Conservation (phyloP, 2,888 invertebrate species). For the Polietes domitor region DNA sequence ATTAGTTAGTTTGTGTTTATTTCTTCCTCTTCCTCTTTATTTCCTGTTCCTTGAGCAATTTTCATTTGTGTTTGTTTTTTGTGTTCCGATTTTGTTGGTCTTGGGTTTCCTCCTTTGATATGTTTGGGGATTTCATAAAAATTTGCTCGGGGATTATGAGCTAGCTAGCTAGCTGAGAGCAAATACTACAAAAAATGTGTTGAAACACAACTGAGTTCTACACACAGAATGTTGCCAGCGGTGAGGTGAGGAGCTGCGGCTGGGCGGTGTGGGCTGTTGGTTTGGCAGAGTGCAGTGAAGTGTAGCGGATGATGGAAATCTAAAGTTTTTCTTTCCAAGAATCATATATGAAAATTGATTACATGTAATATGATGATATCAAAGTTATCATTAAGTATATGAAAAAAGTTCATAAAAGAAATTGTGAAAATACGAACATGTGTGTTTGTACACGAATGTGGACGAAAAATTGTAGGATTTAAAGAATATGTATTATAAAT, state of each 20-base stretch:
- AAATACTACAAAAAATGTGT: constrained; percentile 42
- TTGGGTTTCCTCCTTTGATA: constrained; percentile 45
- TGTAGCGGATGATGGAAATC: neutral
- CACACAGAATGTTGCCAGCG: neutral
- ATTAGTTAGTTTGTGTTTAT: constrained; percentile 46
- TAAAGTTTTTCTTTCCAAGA: constrained; percentile 37
- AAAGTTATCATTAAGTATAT: constrained; percentile 45
- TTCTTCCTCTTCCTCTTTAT: constrained; percentile 23
- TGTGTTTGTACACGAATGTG: no score
- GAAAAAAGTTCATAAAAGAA: constrained; percentile 22
- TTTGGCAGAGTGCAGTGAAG: neutral
- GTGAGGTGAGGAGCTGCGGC: neutral
- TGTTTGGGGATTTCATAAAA: constrained; percentile 62
- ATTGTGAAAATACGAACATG: neutral
- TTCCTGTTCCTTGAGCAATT: constrained; percentile 22
- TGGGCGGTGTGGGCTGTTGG: neutral
- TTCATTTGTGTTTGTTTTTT: constrained; percentile 18
- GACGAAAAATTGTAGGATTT: no score
- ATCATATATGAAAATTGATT: constrained; percentile 61
- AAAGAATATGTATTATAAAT: no score
- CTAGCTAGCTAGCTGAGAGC: constrained; percentile 30
- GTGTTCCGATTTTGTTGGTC: neutral
- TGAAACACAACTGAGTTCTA: constrained; percentile 18
- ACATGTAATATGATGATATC: constrained; percentile 45
- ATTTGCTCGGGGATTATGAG: constrained; percentile 64